Conservation (phyloP, 2,113 vertebrate species). For the Chaenogobius annularis region DNA sequence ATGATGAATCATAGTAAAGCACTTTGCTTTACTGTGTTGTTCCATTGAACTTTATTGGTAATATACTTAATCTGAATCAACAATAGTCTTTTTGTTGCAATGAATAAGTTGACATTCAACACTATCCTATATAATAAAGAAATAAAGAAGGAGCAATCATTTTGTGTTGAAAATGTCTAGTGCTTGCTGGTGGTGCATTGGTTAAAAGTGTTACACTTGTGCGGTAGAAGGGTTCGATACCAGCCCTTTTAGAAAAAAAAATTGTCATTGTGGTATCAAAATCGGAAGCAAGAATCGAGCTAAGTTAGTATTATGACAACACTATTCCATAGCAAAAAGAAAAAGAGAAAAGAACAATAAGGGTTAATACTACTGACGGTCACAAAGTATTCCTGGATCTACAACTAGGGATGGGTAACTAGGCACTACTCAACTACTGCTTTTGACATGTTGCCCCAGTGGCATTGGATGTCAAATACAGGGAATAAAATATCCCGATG, state of each 20-base stretch:
- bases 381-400: not conserved
- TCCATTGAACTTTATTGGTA: conserved; percentile 31
- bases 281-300: no score
- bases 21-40: conserved; percentile 23
- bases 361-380: not conserved
- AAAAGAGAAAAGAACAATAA: not conserved
- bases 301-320: no score
- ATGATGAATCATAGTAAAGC: conserved; percentile 39
- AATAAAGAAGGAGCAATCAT: no score
- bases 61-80: conserved; percentile 24
- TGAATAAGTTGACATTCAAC: not conserved
- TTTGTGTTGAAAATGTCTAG: no score
- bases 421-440: not conserved
- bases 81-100: not conserved
- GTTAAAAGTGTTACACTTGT: no score
- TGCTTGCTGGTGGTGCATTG: no score
- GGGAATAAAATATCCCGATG: not conserved
- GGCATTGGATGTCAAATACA: conserved; percentile 4
- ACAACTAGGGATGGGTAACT: not conserved
- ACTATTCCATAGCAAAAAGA: no score
- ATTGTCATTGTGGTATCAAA: no score
- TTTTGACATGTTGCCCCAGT: not conserved
- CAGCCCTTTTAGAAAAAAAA: no score
- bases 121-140: no score
- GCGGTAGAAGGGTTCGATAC: no score